Percentiles rank a stretch among this genome's conserved stretches.
Conservation (phyloP, 1,140 invertebrate genomes). For the Sipha flava region DNA sequence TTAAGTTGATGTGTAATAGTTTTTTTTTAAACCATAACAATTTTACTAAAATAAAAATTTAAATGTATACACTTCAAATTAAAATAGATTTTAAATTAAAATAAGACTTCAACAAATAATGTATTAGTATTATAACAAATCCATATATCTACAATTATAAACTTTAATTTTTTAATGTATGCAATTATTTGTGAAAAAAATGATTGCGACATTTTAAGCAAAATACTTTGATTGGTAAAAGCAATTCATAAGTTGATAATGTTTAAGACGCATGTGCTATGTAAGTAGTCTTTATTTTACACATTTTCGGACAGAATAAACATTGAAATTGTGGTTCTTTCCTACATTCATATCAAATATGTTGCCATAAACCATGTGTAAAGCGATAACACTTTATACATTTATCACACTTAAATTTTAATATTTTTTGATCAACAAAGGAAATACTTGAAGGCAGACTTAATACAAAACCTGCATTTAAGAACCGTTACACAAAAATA, state of each 20-base stretch:
- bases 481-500: neutral
- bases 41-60: no score
- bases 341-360: slow-evolving; percentile 47
- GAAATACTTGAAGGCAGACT: neutral
- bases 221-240: neutral
- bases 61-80: no score
- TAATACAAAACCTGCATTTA: slow-evolving; percentile 1
- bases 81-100: no score
- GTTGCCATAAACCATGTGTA: slow-evolving; percentile 48
- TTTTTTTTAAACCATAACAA: no score
- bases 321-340: slow-evolving; percentile 52
- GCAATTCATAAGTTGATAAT: slow-evolving; percentile 33
- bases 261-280: slow-evolving; percentile 43
- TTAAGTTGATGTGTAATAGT: no score
- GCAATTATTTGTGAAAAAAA: neutral
- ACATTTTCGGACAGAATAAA: slow-evolving; percentile 49
- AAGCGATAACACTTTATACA: slow-evolving; percentile 48
- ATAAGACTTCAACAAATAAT: no score
- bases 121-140: no score
- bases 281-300: slow-evolving; percentile 50
- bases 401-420: slow-evolving; percentile 38
- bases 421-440: neutral
- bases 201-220: neutral
- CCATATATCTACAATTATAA: no score
- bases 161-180: neutral